These are phyloP conservation scores for Saccostrea cuccullata DNA, from an alignment of 1,140 invertebrate genomes.

Conservation along the genomic window DNA sequence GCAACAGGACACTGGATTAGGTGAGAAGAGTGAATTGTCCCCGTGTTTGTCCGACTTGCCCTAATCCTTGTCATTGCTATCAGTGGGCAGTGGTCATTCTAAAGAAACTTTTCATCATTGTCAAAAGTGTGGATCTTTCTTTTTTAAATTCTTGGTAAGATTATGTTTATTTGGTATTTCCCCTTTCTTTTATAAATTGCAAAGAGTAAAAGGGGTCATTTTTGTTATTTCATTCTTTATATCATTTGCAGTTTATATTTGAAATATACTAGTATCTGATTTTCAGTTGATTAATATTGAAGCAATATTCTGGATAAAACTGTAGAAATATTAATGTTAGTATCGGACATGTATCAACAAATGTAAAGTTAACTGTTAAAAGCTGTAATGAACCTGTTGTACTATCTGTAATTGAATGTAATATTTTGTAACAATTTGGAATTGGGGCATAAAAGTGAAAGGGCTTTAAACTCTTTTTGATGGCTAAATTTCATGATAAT, in stretches of 20 bases:
- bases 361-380: background rate
- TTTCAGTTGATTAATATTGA: background rate
- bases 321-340: background rate
- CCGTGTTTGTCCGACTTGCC: background rate
- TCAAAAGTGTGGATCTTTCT: background rate
- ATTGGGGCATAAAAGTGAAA: constrained; percentile 25
- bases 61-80: constrained; percentile 8
- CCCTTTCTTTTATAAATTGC: background rate
- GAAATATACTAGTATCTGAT: too few species aligned
- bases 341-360: background rate
- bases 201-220: background rate
- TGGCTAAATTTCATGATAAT: constrained; percentile 33
- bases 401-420: constrained; percentile 6
- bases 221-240: background rate
- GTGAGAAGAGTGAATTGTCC: background rate
- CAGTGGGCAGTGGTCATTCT: background rate
- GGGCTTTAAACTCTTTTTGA: background rate
- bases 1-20: constrained; percentile 32
- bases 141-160: background rate
- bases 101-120: background rate
- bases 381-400: background rate
- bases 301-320: background rate
- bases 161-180: background rate
- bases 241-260: too few species aligned
- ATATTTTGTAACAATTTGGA: constrained; percentile 36